These are phyloP conservation scores for Cyprinodon tularosa DNA, from an alignment of 2,113 vertebrate genomes.

Conservation along the genomic window DNA sequence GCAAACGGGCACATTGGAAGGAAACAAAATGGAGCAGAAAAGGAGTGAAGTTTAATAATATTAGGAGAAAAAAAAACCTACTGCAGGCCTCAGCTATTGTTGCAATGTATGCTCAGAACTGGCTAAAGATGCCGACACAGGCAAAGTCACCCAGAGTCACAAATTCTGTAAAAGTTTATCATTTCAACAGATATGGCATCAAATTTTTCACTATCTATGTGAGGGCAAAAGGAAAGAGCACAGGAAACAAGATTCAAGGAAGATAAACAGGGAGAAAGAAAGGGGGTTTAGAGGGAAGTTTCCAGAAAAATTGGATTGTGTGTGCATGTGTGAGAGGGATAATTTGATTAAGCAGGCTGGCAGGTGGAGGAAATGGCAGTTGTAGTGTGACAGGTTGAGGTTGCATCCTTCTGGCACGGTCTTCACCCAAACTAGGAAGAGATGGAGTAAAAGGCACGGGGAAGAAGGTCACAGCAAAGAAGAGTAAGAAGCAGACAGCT, in stretches of 20 bases:
- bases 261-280: conserved; percentile 9
- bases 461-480: conserved; percentile 11
- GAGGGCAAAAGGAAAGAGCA: conserved; percentile 20
- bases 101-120: conserved; percentile 69
- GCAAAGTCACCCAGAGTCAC: conserved; percentile 6
- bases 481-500: conserved; percentile 33
- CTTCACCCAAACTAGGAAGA: conserved; percentile 60
- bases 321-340: conserved; percentile 58
- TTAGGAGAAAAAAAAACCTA: conserved; percentile 80
- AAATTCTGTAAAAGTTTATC: conserved; percentile 16
- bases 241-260: conserved; percentile 29
- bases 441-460: conserved; percentile 37
- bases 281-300: conserved; percentile 21
- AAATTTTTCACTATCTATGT: conserved; percentile 10
- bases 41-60: conserved; percentile 94
- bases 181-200: conserved; percentile 1
- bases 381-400: conserved; percentile 75
- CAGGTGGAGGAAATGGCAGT: conserved; percentile 74
- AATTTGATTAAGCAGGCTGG: conserved; percentile 75
- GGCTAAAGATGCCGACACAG: conserved; percentile 45
- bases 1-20: conserved; percentile 81
- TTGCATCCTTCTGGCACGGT: conserved; percentile 71
- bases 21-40: conserved; percentile 79
- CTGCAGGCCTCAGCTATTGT: conserved; percentile 86
- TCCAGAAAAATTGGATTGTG: conserved; percentile 61